Conservation (phyloP, 2,113 vertebrate genomes). For the Leuciscus idus region DNA sequence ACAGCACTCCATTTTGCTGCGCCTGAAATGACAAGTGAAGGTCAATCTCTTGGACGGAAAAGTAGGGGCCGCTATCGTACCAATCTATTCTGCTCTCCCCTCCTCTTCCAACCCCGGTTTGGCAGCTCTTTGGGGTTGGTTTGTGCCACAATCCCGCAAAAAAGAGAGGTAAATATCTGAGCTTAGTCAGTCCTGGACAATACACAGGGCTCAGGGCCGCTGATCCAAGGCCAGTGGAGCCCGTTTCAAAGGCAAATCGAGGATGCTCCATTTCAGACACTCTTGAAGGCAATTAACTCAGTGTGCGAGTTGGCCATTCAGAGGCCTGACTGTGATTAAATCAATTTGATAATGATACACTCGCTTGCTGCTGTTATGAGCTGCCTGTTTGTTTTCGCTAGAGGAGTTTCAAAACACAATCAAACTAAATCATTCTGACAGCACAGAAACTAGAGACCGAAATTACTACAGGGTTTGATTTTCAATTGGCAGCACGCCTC, state of each 20-base stretch:
- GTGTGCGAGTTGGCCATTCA: slow-evolving; percentile 47
- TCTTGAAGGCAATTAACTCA: slow-evolving; percentile 53
- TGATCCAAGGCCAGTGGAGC: slow-evolving; percentile 11
- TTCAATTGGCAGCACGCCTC: slow-evolving; percentile 37
- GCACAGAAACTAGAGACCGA: slow-evolving; percentile 31
- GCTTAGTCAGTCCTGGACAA: slow-evolving; percentile 15
- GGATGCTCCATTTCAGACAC: slow-evolving; percentile 41
- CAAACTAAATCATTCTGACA: slow-evolving; percentile 59
- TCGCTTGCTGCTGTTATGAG: slow-evolving; percentile 46
- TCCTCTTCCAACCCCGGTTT: not conserved
- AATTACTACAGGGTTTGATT: slow-evolving; percentile 37
- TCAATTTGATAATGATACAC: slow-evolving; percentile 62
- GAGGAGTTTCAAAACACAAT: slow-evolving; percentile 53
- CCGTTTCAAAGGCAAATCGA: slow-evolving; percentile 29
- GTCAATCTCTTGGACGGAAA: slow-evolving; percentile 53
- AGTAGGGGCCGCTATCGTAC: not conserved
- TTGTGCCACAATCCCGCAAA: not conserved
- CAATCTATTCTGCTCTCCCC: slow-evolving; percentile 2
- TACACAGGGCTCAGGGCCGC: not conserved
- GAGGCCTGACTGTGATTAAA: slow-evolving; percentile 58
- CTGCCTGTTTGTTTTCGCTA: slow-evolving; percentile 57
- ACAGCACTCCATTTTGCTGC: slow-evolving; percentile 37
- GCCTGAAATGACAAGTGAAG: slow-evolving; percentile 56
- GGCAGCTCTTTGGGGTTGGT: slow-evolving; percentile 9
- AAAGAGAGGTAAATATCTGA: not conserved